phyloP scores from a whole-genome alignment of 1,140 invertebrate genomes.

The Trachelipus rathkii region DNA sequence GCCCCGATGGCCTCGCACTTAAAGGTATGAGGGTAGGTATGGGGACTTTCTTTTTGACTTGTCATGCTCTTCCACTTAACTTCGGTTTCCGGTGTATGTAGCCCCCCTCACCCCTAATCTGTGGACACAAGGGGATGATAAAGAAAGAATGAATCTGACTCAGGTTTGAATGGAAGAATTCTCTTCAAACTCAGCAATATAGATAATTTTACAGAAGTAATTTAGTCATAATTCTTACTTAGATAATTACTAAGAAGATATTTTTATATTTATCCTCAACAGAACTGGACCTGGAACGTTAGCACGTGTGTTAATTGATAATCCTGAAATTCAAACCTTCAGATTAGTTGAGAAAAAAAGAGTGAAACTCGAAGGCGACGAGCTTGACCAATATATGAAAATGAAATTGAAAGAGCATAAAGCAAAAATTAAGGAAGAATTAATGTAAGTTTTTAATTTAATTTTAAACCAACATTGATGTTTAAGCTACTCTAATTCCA shows the following conservation, averaged over 20 bases:
- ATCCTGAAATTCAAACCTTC: constrained; percentile 63
- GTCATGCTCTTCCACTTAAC: too few relatives aligned
- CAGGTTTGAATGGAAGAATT: too few relatives aligned
- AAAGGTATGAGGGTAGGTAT: too few relatives aligned
- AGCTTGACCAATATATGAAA: constrained; percentile 81
- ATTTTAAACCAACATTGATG: too few relatives aligned
- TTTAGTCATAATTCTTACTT: not conserved
- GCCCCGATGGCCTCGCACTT: too few relatives aligned
- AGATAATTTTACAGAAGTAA: not conserved
- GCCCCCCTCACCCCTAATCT: too few relatives aligned
- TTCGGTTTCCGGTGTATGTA: too few relatives aligned
- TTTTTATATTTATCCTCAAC: constrained; percentile 50
- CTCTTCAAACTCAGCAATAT: not conserved
- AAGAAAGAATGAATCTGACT: too few relatives aligned
- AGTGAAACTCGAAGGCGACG: constrained; percentile 74
- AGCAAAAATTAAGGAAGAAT: not conserved
- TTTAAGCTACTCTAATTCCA: too few relatives aligned
- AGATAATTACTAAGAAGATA: not conserved
- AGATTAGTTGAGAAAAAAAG: constrained; percentile 71
- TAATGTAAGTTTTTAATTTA: not conserved
- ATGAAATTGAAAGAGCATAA: constrained; percentile 7
- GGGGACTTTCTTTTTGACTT: too few relatives aligned
- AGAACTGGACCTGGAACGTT: constrained; percentile 65
- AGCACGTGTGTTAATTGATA: constrained; percentile 79
- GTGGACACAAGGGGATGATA: too few relatives aligned